phyloP scores from a whole-genome alignment of 2,113 vertebrate genomes.

The Nematolebias whitei region DNA sequence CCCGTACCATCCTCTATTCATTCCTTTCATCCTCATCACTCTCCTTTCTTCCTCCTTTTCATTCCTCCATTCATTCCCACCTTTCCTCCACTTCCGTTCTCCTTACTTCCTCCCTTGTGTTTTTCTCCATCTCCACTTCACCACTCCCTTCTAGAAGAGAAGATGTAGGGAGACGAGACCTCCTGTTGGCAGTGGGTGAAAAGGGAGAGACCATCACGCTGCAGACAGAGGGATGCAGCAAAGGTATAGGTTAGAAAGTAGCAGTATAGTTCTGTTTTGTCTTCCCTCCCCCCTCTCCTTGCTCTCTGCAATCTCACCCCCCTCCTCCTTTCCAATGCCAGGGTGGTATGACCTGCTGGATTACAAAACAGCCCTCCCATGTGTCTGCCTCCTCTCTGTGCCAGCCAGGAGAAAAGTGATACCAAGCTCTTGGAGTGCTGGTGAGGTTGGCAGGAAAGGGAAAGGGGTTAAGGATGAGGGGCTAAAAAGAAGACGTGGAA shows the following conservation, averaged over 20 bases:
- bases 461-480: neutral
- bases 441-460: constrained; percentile 32
- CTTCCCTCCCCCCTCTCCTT: constrained; percentile 29
- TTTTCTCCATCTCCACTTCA: constrained; percentile 11
- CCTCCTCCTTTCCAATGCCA: constrained; percentile 40
- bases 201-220: constrained; percentile 73
- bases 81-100: constrained; percentile 25
- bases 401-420: constrained; percentile 81
- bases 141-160: constrained; percentile 51
- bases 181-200: constrained; percentile 66
- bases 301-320: constrained; percentile 32
- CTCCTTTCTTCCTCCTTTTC: constrained; percentile 12
- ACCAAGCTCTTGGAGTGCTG: constrained; percentile 66
- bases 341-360: constrained; percentile 88
- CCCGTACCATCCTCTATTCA: constrained; percentile 15
- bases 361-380: constrained; percentile 91
- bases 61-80: constrained; percentile 42
- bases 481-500: neutral
- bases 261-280: constrained; percentile 40
- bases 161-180: constrained; percentile 66
- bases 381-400: constrained; percentile 81
- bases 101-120: constrained; percentile 22
- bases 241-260: constrained; percentile 71
- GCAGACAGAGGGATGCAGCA: constrained; percentile 71
- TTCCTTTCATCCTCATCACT: neutral